Conservation (phyloP, 2,888 invertebrate species). For the Alitta virens region DNA sequence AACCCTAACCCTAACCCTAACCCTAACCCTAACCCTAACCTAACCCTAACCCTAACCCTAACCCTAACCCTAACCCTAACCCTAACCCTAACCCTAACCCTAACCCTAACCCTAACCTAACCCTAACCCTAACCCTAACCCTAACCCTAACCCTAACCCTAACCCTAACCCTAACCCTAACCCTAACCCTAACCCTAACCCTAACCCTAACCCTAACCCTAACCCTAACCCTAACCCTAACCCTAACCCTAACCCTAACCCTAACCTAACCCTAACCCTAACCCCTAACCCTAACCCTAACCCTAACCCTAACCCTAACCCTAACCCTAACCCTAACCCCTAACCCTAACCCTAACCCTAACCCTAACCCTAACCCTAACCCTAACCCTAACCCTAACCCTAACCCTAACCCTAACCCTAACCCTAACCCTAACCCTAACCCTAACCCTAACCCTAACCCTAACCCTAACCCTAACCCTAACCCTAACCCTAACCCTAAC, state of each 20-base stretch:
- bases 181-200: slow-evolving; percentile 33
- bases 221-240: slow-evolving; percentile 22
- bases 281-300: no score
- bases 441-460: slow-evolving; percentile 25
- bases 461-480: no score
- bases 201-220: slow-evolving; percentile 29
- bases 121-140: slow-evolving; percentile 30
- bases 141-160: slow-evolving; percentile 26
- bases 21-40: no score
- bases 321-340: no score
- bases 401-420: slow-evolving; percentile 27
- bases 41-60: no score
- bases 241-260: slow-evolving; percentile 25
- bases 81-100: slow-evolving; percentile 26
- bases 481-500: slow-evolving; percentile 19
- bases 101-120: slow-evolving; percentile 32
- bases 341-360: slow-evolving; percentile 28
- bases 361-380: slow-evolving; percentile 18
- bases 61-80: no score
- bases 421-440: slow-evolving; percentile 21
- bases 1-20: slow-evolving; percentile 29
- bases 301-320: slow-evolving; percentile 28
- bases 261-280: no score
- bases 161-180: slow-evolving; percentile 31
- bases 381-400: slow-evolving; percentile 30